phyloP scores from a whole-genome alignment of 2,888 invertebrate genomes.

The Panopea generosa region DNA sequence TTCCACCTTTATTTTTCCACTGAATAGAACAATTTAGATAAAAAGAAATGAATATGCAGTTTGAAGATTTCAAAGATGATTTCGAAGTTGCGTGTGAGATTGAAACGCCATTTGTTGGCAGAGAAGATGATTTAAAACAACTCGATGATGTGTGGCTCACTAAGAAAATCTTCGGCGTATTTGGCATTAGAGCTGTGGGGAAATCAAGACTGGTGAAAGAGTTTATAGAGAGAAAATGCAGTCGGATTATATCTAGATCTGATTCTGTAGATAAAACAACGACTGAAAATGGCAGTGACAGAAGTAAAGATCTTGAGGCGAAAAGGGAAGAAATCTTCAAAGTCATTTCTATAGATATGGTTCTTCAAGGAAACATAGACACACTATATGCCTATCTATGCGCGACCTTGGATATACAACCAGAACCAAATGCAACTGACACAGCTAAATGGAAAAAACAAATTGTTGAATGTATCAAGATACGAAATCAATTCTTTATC shows the following conservation, averaged over 20 bases:
- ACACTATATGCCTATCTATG: constrained; percentile 34
- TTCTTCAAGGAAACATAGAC: constrained; percentile 13
- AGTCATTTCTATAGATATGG: constrained; percentile 30
- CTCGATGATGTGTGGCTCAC: constrained; percentile 43
- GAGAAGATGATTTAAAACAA: constrained; percentile 34
- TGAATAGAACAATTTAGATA: no score
- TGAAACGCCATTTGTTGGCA: constrained; percentile 59
- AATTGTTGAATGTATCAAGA: neutral
- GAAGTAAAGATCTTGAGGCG: no score
- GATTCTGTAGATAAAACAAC: no score
- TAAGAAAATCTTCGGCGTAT: constrained; percentile 60
- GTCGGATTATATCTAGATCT: no score
- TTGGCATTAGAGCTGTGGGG: constrained; percentile 63
- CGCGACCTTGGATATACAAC: constrained; percentile 27
- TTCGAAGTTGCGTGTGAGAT: constrained; percentile 8
- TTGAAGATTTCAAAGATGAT: constrained; percentile 1
- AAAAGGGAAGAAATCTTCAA: neutral
- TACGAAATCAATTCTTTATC: constrained; percentile 9
- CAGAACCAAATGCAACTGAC: constrained; percentile 16
- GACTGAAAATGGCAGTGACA: no score
- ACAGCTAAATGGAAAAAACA: constrained; percentile 15
- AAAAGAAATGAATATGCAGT: no score
- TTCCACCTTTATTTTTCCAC: no score
- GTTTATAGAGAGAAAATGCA: constrained; percentile 16
- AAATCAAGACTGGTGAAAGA: constrained; percentile 62